Conservation (phyloP, 37 sponge, comb jelly and placozoan species). For the Eunapius fragilis region DNA sequence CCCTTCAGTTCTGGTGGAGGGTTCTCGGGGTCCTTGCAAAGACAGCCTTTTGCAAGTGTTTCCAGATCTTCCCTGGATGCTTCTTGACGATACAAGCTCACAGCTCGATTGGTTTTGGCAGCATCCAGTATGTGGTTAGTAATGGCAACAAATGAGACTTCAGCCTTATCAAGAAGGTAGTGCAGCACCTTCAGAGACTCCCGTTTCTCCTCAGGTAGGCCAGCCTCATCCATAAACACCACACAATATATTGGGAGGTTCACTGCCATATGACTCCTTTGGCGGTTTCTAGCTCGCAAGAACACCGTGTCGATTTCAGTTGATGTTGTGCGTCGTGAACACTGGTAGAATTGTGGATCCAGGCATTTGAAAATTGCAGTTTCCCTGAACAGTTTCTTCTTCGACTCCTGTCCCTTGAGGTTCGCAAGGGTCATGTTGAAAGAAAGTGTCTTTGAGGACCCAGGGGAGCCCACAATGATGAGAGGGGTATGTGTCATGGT, state of each 20-base stretch:
- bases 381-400: conserved; percentile 52
- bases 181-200: conserved; percentile 96
- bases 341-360: conserved; percentile 90
- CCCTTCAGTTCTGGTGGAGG: conserved; percentile 60
- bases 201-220: conserved; percentile 89
- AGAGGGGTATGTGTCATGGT: conserved; percentile 82
- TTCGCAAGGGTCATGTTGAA: conserved; percentile 87
- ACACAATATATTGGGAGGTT: conserved; percentile 77
- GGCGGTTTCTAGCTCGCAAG: conserved; percentile 78
- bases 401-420: conserved; percentile 87
- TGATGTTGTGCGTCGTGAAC: conserved; percentile 87
- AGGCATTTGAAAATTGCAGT: conserved; percentile 64
- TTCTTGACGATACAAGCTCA: conserved; percentile 84
- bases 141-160: conserved; percentile 92
- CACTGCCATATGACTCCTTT: conserved; percentile 49
- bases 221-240: conserved; percentile 97
- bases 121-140: conserved; percentile 94
- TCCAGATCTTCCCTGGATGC: conserved; percentile 67
- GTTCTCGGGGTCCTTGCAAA: conserved; percentile 52
- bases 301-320: conserved; percentile 90
- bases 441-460: conserved; percentile 91
- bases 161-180: conserved; percentile 85
- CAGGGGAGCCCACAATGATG: conserved; percentile 93
- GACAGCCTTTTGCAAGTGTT: conserved; percentile 72
- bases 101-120: conserved; percentile 91